Base-by-base conservation (phyloP, 2,888 invertebrate genomes). In the Drosophila villosipedis region DNA sequence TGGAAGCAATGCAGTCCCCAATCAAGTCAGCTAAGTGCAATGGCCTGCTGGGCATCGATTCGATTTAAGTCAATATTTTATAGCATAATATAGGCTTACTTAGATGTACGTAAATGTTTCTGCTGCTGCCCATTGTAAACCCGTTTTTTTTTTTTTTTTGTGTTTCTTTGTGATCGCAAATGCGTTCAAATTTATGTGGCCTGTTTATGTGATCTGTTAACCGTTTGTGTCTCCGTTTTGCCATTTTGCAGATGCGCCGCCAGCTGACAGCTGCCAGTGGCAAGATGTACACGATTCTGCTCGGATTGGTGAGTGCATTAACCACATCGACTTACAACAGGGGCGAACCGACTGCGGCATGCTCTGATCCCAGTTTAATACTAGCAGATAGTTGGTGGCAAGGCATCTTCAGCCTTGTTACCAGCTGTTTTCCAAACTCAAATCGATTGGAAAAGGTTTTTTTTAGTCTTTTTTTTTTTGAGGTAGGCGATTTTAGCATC, bases 251-350 rank as follows among this genome's bases (percentile, higher is more conserved):
- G 80, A 76, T 81, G 72, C 57, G 68, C 28, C 73, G 71, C 68
- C 75, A 68, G 43, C 53, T 68, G 85, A 62, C 60, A 62, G 73
- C 63, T 50, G 41, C 68, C 58, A 41, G 53, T 9, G 62, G 52
- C n/a, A 43, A 39, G 74, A 78, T 74, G 80, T 71, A 60, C 61
- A 64, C 71, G 22, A 52, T 73, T 57, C 70, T 73, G 28, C 72
- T 80, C 28, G 75, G 68, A 43, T 60, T 86, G 80, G 85, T 86
- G 31, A 85, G 85, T 81, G 12, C 12, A 2, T 2, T 9, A 3
- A 25, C 28, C 37, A 28, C 19, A 12, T 5, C 30, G 7, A 7
- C 9, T 9, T 16, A 25, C 25, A 47, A 25, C 47, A 22, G 9
- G 16, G 25, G 1, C 25, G 16, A 4, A 9, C 25, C 25, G 47